These are phyloP conservation scores for Serranus cabrilla DNA, from an alignment of 2,797 vertebrate genomes.

Conservation along the genomic window DNA sequence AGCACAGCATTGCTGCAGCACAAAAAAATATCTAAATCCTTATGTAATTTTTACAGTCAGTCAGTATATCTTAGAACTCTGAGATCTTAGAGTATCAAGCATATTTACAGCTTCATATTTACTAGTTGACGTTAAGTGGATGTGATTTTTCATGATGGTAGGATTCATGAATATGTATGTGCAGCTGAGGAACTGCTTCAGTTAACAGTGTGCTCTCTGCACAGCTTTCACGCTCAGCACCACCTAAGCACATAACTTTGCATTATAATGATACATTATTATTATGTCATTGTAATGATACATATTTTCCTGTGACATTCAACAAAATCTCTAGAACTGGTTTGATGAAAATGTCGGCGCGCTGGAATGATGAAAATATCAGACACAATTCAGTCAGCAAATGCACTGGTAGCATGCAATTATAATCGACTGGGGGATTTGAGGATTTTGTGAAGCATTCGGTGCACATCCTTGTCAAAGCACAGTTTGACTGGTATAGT, in stretches of 20 bases:
- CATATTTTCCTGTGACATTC: conserved; percentile 39
- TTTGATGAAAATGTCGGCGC: conserved; percentile 9
- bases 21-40: conserved; percentile 12
- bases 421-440: conserved; percentile 56
- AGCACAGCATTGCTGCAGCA: conserved; percentile 19
- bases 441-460: conserved; percentile 56
- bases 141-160: conserved; percentile 14
- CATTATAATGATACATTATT: conserved; percentile 49
- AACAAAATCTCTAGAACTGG: conserved; percentile 24
- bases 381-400: conserved; percentile 35
- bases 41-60: conserved; percentile 35
- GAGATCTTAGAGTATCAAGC: conserved; percentile 6
- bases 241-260: conserved; percentile 23
- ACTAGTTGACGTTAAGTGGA: conserved; percentile 19
- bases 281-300: conserved; percentile 48
- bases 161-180: conserved; percentile 29
- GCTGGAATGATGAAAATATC: conserved; percentile 42
- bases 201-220: neutral
- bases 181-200: conserved; percentile 5
- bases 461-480: conserved; percentile 62
- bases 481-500: conserved; percentile 55
- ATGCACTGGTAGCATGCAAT: conserved; percentile 54
- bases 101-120: conserved; percentile 29
- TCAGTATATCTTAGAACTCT: conserved; percentile 6
- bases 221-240: conserved; percentile 11